A percentile compares a stretch with the other conserved stretches of the same genome.
These are phyloP conservation scores for Meiosimyza decipiens DNA, from an alignment of 2,888 invertebrate species.

Conservation along the genomic window DNA sequence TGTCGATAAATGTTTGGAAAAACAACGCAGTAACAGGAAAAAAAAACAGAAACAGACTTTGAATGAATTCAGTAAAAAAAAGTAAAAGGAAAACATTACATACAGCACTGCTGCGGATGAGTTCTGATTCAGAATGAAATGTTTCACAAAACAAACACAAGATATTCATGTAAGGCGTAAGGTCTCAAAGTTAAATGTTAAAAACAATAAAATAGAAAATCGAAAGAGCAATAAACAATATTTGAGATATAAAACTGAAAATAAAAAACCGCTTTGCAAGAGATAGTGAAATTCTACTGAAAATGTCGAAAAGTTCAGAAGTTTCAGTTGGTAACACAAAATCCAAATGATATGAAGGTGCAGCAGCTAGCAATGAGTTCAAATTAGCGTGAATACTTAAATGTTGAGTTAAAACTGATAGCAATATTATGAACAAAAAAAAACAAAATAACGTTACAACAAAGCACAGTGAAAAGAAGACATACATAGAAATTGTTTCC, in stretches of 20 bases:
- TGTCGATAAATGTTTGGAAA: conserved; percentile 4
- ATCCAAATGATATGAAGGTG: too few species aligned
- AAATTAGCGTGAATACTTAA: too few species aligned
- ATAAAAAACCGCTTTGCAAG: too few species aligned
- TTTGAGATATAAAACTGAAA: not conserved
- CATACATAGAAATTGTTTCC: too few species aligned
- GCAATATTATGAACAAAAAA: too few species aligned
- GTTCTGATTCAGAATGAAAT: conserved; percentile 18
- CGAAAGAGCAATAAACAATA: conserved; percentile 26
- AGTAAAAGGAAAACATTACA: not conserved
- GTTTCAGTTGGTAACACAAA: too few species aligned
- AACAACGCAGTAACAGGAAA: conserved; percentile 10
- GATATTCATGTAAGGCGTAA: not conserved
- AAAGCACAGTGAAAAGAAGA: too few species aligned
- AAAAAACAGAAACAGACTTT: not conserved
- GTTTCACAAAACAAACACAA: conserved; percentile 32
- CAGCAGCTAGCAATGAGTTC: too few species aligned
- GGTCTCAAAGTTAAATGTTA: conserved; percentile 21
- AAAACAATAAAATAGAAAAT: conserved; percentile 26
- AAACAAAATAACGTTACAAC: too few species aligned
- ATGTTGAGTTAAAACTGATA: too few species aligned
- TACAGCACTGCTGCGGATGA: conserved; percentile 2
- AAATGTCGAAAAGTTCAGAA: too few species aligned
- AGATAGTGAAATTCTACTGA: too few species aligned
- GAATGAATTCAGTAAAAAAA: conserved; percentile 10